Conservation (phyloP, 2,797 vertebrate species). For the Lagocephalus sceleratus region DNA sequence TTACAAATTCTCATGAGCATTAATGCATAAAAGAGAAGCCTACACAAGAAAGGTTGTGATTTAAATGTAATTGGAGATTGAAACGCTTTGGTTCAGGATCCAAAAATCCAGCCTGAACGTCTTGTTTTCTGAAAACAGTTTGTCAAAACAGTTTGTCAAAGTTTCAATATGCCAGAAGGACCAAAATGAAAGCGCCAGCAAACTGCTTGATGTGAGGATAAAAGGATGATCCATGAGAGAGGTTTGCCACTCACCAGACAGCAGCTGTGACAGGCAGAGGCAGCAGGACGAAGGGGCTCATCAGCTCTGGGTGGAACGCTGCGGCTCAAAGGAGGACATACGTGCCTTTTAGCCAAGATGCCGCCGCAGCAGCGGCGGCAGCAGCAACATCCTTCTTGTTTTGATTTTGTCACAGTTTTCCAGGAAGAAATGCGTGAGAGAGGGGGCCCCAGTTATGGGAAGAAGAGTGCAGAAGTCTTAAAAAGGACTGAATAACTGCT, state of each 20-base stretch:
- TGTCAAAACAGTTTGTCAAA: conserved; percentile 37
- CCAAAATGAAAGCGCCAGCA: conserved; percentile 54
- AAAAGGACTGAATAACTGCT: neutral
- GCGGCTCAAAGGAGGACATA: conserved; percentile 47
- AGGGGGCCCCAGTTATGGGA: conserved; percentile 41
- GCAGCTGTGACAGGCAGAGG: conserved; percentile 50
- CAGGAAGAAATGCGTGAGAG: conserved; percentile 56
- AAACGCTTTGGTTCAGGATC: conserved; percentile 15
- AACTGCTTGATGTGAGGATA: conserved; percentile 61
- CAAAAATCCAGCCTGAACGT: conserved; percentile 13
- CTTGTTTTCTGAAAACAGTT: conserved; percentile 27
- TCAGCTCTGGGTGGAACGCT: conserved; percentile 60
- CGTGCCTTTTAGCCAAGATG: conserved; percentile 35
- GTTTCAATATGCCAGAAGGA: conserved; percentile 46
- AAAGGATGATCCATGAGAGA: conserved; percentile 57
- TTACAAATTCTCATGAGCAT: too few species aligned
- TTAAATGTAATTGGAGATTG: conserved; percentile 17
- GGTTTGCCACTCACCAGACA: conserved; percentile 69
- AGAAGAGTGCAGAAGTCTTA: conserved; percentile 5
- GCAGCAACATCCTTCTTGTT: conserved; percentile 53
- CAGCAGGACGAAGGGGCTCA: conserved; percentile 55
- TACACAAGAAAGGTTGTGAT: neutral
- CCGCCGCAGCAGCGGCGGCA: conserved; percentile 15
- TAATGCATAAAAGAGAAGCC: conserved; percentile 11
- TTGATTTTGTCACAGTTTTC: conserved; percentile 55